Base-by-base conservation (phyloP, 2,113 vertebrate species). In the Menidia beryllina region DNA sequence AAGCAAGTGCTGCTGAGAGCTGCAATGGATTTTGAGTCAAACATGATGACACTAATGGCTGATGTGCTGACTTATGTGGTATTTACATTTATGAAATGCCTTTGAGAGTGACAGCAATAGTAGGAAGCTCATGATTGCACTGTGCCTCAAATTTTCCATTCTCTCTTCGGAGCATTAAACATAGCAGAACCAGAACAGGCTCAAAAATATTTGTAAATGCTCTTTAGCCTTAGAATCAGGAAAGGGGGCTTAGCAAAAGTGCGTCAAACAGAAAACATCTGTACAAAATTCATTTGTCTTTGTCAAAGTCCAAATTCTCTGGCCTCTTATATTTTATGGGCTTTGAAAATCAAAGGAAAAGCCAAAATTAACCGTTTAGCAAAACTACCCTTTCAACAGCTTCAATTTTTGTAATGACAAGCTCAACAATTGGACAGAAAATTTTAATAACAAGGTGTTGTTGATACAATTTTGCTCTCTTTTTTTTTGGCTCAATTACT, bases 81-180 rank as follows among this genome's bases (percentile, higher is more conserved):
- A 90, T 91, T 85, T 92, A 89, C 86, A 91, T 51, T 59, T 27
- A 56, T 66, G 68, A 53, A 66, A 50, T 81, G 83, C 73, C 59
- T 48, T 69, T 86, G 85, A 77, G n/a, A 58, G 72, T 82, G 72
- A 76, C 66, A 79, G 68, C 79, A 69, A 81, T 68, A 51, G 74
- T 82, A 77, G 85, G 90, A 91, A 90, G 90, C 90, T 90, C 86
- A 87, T 87, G 87, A 86, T 88, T 84, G 88, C 83, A 86, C 83
- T 77, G 72, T 89, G 77, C 69, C 82, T 87, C 84, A 82, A 71
- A 69, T 86, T 81, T 85, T 77, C 88, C 83, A 88, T 87, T 89
- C 74, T 85, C 70, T 75, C 41, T 69, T 34, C 75, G 83, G 77
- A 85, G 75, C 78, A 69, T 51, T 21, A 64, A 59, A 52, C 70